phyloP scores from a whole-genome alignment of 1,140 invertebrate species.

The Heliconius himera region DNA sequence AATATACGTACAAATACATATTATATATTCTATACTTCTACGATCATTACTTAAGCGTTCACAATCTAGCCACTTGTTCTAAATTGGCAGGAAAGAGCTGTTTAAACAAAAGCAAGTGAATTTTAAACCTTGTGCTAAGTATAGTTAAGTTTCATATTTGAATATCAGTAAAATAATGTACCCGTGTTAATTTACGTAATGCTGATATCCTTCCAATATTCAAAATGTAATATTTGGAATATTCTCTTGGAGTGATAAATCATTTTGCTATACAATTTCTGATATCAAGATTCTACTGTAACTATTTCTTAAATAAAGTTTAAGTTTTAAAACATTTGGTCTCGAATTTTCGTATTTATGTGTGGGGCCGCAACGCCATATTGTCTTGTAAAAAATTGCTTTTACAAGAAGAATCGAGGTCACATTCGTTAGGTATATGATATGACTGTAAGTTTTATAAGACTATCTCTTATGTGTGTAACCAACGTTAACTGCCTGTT shows the following conservation, averaged over 20 bases:
- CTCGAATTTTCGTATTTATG: too few relatives aligned
- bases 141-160: background rate
- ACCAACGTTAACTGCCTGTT: too few relatives aligned
- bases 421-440: too few relatives aligned
- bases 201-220: constrained; percentile 15
- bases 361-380: too few relatives aligned
- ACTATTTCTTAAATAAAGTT: background rate
- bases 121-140: background rate
- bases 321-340: background rate
- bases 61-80: constrained; percentile 10
- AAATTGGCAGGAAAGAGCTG: constrained; percentile 7
- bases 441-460: too few relatives aligned
- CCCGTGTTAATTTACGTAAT: background rate
- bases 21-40: background rate
- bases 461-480: too few relatives aligned
- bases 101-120: background rate
- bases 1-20: background rate
- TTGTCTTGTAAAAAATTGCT: too few relatives aligned
- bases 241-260: background rate
- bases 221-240: background rate
- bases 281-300: background rate
- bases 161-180: background rate
- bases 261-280: background rate
- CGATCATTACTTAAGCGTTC: constrained; percentile 10
- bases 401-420: too few relatives aligned